Evolutionary conservation across 2,797 vertebrate genomes (phyloP), one percentile per base, ranked within the genome.

Genomic region (Lepus townsendii): DNA sequence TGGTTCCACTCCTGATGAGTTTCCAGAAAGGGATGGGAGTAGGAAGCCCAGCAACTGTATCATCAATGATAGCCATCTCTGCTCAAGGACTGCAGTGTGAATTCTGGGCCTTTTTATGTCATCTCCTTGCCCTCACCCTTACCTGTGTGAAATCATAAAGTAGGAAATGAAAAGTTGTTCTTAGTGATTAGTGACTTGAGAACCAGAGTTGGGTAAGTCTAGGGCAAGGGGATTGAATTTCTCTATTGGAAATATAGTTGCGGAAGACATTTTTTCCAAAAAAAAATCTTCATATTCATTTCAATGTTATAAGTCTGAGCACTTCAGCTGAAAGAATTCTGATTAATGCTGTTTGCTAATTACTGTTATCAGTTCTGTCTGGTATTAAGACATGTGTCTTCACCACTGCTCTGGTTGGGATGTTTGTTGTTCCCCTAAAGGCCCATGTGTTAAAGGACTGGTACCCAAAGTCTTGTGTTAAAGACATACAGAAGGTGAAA

Each of bases 241-340:
- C 42, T 90, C 5, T 88, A 14, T 54, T 82, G 65, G 63, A 88
- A 82, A 91, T 26, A 72, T 3, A 85, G 54, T 66, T 95, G 62
- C 79, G 91, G 57, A 85, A 79, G 24, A 72, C 72, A 91, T 17
- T 75, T 91, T 79, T 32, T 62, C 35, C 84, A 47, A 47, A 92
- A 91, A 91, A 79, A 92, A 42, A 17, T 85, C 17, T 93, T 83
- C 30, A 13, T 83, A 69, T 69, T 93, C 57, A 42, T 54, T 89
- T 94, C 90, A 82, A 69, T 63, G 26, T 87, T 54, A 93, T 85
- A 57, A 26, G 26, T 80, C 52, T 75, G 32, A 90, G 35, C 16
- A 72, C 35, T 84, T 17, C 17, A 79, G 22, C 69, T 78, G 32
- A 79, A 91, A 79, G 38, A 85, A 77, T 72, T 83, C 13, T 68